Conservation (phyloP, 2,888 invertebrate genomes). For the Orthosia gracilis region DNA sequence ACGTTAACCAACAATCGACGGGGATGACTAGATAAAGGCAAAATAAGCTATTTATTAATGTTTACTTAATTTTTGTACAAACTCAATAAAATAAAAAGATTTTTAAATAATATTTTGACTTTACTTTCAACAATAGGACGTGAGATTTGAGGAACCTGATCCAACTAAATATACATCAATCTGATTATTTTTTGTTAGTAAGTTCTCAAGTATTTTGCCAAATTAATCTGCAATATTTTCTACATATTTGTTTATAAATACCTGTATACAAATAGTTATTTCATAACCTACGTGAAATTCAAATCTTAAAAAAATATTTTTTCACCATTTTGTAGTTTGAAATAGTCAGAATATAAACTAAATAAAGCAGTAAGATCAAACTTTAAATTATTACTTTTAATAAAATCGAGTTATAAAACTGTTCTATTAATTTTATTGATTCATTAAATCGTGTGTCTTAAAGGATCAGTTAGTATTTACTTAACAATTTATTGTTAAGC, state of each 20-base stretch:
- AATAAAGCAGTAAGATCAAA: neutral
- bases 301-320: neutral
- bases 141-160: conserved; percentile 4
- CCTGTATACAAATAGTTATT: neutral
- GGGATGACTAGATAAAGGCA: neutral
- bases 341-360: neutral
- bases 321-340: neutral
- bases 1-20: neutral
- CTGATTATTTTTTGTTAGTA: neutral
- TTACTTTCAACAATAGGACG: conserved; percentile 59
- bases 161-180: conserved; percentile 22
- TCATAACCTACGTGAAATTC: neutral
- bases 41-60: conserved; percentile 28
- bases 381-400: conserved; percentile 18
- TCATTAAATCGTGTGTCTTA: neutral
- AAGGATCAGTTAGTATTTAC: neutral
- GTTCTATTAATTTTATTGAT: conserved; percentile 15
- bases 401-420: conserved; percentile 15
- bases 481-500: no score
- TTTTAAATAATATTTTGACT: conserved; percentile 11
- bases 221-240: neutral
- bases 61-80: conserved; percentile 32
- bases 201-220: neutral
- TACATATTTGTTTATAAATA: neutral
- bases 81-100: conserved; percentile 30